Evolutionary conservation across 1,140 invertebrate genomes (phyloP), one percentile per base, ranked within the genome.

Genomic region (Micrasema longulum): DNA sequence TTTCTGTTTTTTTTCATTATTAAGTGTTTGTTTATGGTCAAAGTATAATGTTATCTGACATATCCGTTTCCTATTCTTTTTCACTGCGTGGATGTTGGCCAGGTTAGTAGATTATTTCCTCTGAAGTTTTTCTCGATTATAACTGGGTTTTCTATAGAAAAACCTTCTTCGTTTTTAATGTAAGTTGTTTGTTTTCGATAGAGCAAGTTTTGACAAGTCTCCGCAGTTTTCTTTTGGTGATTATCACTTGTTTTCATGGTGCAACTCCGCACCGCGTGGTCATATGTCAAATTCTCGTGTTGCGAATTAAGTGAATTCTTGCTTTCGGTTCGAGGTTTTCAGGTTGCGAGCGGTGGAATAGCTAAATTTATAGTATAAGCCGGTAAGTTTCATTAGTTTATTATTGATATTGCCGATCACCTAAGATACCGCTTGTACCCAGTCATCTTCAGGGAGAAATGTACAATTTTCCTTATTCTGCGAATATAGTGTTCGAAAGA

Each of bases 301-400:
- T 64, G 11, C 7, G 7, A 23, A 35, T 11, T 36, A 10, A 4
- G 11, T 12, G 20, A 41, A 7, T 14, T 50, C n/a, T 35, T 48
- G 3, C n/a, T 23, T 62, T 50, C 45, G 48, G 69, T 65, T 65
- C 60, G 69, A 71, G 69, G 69, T 48, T 55, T 65, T 71, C 69
- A 41, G 43, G 41, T 62, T 52, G 53, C 35, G 68, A 69, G 50
- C 31, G 11, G 31, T 5, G 14, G 52, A 69, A 43, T 45, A 16
- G 20, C 45, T 35, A 48, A 23, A n/a, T n/a, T 50, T 50, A 20
- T 16, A 26, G 23, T 53, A 18, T 57, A 2, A 4, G 47, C 12
- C 38, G 66, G 66, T 69, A 69, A 69, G 66, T 69, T 18, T 35
- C 41, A 14, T 11, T 35, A 22, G 36, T 14, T 43, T 63, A 63